These are phyloP conservation scores for Aporrectodea caliginosa DNA, from an alignment of 1,140 invertebrate genomes.

Conservation along the genomic window DNA sequence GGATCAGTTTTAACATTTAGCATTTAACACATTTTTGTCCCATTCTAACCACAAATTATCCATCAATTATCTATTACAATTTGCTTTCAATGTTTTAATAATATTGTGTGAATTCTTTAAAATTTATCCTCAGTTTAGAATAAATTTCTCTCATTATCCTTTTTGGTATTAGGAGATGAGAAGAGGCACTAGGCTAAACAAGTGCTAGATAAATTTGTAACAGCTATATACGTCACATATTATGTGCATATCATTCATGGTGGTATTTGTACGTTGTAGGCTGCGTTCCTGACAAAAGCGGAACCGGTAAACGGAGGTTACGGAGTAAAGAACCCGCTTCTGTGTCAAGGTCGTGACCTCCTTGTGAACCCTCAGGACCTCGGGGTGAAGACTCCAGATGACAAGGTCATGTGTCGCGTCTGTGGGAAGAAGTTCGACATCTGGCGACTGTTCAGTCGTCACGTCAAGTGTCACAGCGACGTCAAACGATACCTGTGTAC, in stretches of 20 bases:
- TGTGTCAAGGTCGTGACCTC: constrained; percentile 44
- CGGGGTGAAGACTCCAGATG: constrained; percentile 45
- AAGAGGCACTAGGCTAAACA: too few species aligned
- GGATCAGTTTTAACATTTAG: too few species aligned
- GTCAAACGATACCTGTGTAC: constrained; percentile 97
- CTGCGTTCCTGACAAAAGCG: constrained; percentile 48
- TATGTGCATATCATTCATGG: too few species aligned
- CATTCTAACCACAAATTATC: too few species aligned
- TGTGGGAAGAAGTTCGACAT: constrained; percentile 91
- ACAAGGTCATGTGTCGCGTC: constrained; percentile 69
- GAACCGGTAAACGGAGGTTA: constrained; percentile 99
- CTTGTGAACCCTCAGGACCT: neutral
- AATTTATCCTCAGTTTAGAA: too few species aligned
- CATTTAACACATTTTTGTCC: too few species aligned
- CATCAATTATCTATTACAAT: too few species aligned
- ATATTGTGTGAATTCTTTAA: too few species aligned
- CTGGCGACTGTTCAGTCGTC: constrained; percentile 91
- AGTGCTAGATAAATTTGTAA: too few species aligned
- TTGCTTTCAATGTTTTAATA: too few species aligned
- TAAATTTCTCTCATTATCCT: neutral
- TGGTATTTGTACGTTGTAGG: neutral
- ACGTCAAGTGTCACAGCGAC: constrained; percentile 99
- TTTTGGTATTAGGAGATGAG: too few species aligned
- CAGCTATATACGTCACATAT: too few species aligned
- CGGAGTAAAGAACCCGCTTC: constrained; percentile 95